Percentiles rank a stretch among this genome's conserved stretches.
Evolutionary conservation across 2,888 invertebrate genomes (phyloP).

Genomic region (Drosophila greeni): DNA sequence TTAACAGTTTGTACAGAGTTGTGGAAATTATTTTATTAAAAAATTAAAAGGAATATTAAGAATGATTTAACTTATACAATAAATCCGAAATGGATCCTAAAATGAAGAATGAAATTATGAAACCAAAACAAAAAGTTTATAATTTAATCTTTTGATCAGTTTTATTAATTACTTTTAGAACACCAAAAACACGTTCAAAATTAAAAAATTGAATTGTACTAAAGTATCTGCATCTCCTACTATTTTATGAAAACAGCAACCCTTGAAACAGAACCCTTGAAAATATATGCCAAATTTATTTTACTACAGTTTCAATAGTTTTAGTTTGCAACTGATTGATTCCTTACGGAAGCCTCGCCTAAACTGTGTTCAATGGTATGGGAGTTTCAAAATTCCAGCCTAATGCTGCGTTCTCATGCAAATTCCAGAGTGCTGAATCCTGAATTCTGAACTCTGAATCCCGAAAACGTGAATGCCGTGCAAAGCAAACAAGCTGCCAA

Average conservation of each 20-base stretch:
- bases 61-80: not conserved
- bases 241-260: not conserved
- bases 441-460: slow-evolving; percentile 15
- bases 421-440: slow-evolving; percentile 4
- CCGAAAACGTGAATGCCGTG: slow-evolving; percentile 27
- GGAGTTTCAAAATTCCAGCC: not conserved
- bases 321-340: slow-evolving; percentile 37
- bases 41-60: not conserved
- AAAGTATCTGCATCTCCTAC: too few species aligned
- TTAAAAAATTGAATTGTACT: not conserved
- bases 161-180: too few species aligned
- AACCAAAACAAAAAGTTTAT: not conserved
- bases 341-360: not conserved
- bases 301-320: slow-evolving; percentile 3
- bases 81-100: not conserved
- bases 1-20: not conserved
- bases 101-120: not conserved
- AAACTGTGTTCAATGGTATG: slow-evolving; percentile 16
- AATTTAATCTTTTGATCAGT: not conserved
- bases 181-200: not conserved
- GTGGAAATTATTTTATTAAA: slow-evolving; percentile 14
- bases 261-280: not conserved
- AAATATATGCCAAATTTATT: not conserved
- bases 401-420: slow-evolving; percentile 13
- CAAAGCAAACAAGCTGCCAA: slow-evolving; percentile 28